phyloP scores from a whole-genome alignment of 2,113 vertebrate species.

The Casuarius casuarius region DNA sequence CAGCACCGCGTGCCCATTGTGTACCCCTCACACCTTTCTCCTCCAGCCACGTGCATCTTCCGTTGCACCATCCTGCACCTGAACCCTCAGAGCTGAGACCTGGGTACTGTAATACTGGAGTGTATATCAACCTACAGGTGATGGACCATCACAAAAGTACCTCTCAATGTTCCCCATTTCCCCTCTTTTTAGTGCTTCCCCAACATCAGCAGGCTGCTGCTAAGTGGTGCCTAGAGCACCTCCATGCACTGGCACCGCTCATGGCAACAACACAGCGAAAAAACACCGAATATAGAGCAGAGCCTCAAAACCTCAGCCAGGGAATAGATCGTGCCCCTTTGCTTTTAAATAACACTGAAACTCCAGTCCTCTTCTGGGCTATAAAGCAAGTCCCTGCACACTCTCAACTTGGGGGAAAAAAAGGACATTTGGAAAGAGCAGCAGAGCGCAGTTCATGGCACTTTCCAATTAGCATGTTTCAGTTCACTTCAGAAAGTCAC shows the following conservation, averaged over 20 bases:
- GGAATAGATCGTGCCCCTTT: neutral
- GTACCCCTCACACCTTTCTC: too few species aligned
- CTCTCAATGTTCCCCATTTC: too few species aligned
- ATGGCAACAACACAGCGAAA: neutral
- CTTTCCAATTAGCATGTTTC: neutral
- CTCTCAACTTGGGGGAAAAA: fast-evolving
- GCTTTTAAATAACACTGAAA: neutral
- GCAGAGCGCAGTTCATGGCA: fast-evolving
- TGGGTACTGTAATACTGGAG: neutral
- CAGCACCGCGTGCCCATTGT: neutral
- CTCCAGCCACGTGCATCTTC: neutral
- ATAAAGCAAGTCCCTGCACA: neutral
- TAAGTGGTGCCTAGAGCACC: too few species aligned
- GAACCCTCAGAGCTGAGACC: neutral
- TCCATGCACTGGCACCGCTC: neutral
- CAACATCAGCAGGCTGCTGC: neutral
- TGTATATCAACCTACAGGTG: neutral
- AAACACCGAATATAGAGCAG: fast-evolving
- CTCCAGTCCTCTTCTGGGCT: neutral
- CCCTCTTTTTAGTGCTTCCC: neutral
- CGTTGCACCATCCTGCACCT: neutral
- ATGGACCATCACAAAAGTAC: neutral
- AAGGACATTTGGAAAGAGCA: neutral
- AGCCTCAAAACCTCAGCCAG: neutral
- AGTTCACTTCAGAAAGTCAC: conserved; percentile 15